Percentiles rank a stretch among this genome's conserved stretches.
Evolutionary conservation across 2,888 invertebrate species (phyloP).

Genomic region (Hyposoter dolosus): DNA sequence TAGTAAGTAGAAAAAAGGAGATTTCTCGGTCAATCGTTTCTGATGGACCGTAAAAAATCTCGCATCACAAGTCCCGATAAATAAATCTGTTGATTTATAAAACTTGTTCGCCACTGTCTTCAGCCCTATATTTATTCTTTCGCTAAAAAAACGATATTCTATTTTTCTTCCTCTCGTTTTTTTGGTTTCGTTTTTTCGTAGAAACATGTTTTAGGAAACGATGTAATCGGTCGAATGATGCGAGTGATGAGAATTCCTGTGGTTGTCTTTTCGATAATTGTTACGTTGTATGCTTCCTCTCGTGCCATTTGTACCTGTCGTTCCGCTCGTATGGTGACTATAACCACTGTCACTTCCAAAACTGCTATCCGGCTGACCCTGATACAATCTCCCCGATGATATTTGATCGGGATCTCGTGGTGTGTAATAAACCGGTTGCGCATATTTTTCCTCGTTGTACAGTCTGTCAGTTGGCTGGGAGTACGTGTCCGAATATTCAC

Average conservation of each 20-base stretch:
- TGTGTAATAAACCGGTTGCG: conserved; percentile 81
- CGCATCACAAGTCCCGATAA: conserved; percentile 17
- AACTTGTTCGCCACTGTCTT: not conserved
- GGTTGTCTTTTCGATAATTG: conserved; percentile 81
- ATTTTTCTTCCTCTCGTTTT: not conserved
- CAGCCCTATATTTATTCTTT: not conserved
- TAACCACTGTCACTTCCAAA: conserved; percentile 95
- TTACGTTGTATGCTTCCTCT: conserved; percentile 78
- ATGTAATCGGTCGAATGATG: conserved; percentile 81
- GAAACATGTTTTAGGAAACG: conserved; percentile 75
- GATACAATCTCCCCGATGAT: conserved; percentile 78
- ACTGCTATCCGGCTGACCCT: conserved; percentile 87
- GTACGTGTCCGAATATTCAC: conserved; percentile 82
- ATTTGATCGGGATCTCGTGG: conserved; percentile 78
- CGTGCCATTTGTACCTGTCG: conserved; percentile 85
- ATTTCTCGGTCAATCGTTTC: conserved; percentile 65
- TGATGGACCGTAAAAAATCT: not conserved
- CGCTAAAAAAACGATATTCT: not conserved
- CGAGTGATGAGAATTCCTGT: conserved; percentile 80
- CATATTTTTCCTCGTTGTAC: conserved; percentile 80
- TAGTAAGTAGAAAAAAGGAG: conserved; percentile 59
- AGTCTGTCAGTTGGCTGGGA: conserved; percentile 81
- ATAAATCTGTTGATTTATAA: not conserved
- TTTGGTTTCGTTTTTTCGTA: not conserved
- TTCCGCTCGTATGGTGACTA: conserved; percentile 92